Base-by-base conservation (phyloP, 2,113 vertebrate genomes). In the Austrofundulus limnaeus region DNA sequence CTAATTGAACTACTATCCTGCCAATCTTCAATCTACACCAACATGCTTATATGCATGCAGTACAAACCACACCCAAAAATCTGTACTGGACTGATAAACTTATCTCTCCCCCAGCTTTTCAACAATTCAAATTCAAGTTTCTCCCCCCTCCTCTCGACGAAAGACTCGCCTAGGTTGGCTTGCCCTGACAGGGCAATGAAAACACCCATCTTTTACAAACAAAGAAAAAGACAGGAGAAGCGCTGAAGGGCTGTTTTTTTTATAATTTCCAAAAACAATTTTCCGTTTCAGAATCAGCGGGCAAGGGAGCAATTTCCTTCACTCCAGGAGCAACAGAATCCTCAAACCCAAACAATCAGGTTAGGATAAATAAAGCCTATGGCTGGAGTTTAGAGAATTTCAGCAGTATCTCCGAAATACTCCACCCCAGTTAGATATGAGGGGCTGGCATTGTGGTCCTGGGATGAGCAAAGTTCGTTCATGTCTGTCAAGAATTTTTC, bases 341-440 rank as follows among this genome's bases (percentile, higher is more conserved):
- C 54, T 21, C 54, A 82, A 89, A 90, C 78, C 82, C 85, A 88
- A 88, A 89, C 83, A 89, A 80, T 81, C 73, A 78, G 50, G 51
- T 86, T 85, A 80, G 74, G 84, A 82, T 75, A 85, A 86, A 87
- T 85, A 87, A 82, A 84, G 80, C 56, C 46, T 61, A 75, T 78
- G 70, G 72, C 69, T 2, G 10, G 69, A 78, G 72, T 82, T 86
- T 74, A 52, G 69, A 81, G 54, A 82, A n/a, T 71, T 57, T 72
- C 77, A 70, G 69, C 39, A 34, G 58, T 20, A 62, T 60, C 61
- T 67, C 53, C 66, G 61, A 78, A 59, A 81, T 64, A n/a, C 75
- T 82, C 78, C 74, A 68, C 70, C 78, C 70, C 1, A 19, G 55
- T 48, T 19, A 48, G 75, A 75, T 77, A 72, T 66, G 60, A 77